Evolutionary conservation across 1,140 invertebrate genomes (phyloP), one percentile per base, ranked within the genome.

Genomic region (Parapsyche elsis): DNA sequence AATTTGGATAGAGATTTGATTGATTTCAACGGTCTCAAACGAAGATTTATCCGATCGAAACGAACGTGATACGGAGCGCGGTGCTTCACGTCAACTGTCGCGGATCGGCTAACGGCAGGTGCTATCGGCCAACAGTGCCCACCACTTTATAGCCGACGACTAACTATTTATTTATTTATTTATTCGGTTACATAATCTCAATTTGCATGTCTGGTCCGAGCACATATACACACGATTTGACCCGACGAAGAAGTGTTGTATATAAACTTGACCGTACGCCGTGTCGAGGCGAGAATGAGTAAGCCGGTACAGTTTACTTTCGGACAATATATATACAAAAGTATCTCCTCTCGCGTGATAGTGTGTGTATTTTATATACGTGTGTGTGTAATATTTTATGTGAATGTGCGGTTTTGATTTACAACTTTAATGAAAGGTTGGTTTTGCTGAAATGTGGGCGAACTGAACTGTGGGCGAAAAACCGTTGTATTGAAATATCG

Each of bases 211-310:
- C n/a, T 61, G 16, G 61, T 26, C 21, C 5, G 61, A 5, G 61
- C 5, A 10, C 61, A 16, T 57, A n/a, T 10, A 16, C 53, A 16
- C 19, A 38, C 30, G 30, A 38, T 38, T 38, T 38, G 30, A 23
- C 61, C n/a, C n/a, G 71, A 45, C 19, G 2, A 10, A 57, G 14
- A 1, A 57, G 53, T 10, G n/a, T 73, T 49, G 71, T 73, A 73
- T 46, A 73, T 73, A 73, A 73, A 73, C 71, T 73, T 73, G 71
- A 73, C 71, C 71, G 71, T 49, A 16, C 38, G 9, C 14, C 14
- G 9, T n/a, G 71, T n/a, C 38, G 71, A 45, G 45, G 16, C 30
- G 16, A 73, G 38, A 73, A 73, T 73, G 71, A 73, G 45, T 73
- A 73, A 73, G 24, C n/a, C 38, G 14, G 23, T 7, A 16, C 44